Evolutionary conservation across 2,113 vertebrate species (phyloP).

Genomic region (Dendrocopos noguchii): DNA sequence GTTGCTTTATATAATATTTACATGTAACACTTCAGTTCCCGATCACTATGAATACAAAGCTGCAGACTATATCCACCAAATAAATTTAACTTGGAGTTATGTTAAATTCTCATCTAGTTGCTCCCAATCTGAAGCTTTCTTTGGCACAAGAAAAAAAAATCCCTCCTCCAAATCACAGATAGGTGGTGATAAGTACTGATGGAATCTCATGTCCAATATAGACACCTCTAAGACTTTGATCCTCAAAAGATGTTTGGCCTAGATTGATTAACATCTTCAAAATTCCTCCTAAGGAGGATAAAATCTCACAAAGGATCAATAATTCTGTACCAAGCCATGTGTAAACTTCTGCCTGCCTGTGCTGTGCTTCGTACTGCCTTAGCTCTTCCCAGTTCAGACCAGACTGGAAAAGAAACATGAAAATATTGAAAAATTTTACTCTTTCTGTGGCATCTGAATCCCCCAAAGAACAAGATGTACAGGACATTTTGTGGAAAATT

Average conservation of each 20-base stretch:
- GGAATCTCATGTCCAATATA: neutral
- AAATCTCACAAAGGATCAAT: neutral
- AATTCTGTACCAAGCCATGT: neutral
- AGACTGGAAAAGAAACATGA: neutral
- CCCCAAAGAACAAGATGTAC: neutral
- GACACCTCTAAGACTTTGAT: neutral
- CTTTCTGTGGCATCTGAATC: neutral
- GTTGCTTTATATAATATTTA: neutral
- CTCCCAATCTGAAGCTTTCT: neutral
- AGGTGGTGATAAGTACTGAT: neutral
- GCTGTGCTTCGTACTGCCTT: neutral
- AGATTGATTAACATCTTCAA: neutral
- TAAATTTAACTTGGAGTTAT: neutral
- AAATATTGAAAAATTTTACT: conserved; percentile 20
- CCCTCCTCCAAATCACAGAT: neutral
- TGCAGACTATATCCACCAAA: neutral
- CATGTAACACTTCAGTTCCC: neutral
- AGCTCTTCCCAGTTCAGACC: neutral
- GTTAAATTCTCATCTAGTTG: neutral
- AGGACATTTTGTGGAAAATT: conserved; percentile 15
- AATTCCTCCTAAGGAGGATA: neutral
- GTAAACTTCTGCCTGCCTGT: neutral
- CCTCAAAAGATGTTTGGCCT: neutral
- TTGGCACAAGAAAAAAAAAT: neutral
- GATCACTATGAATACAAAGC: neutral